Evolutionary conservation across 2,113 vertebrate genomes (phyloP), one percentile per base, ranked within the genome.

Genomic region (Clarias batrachus): DNA sequence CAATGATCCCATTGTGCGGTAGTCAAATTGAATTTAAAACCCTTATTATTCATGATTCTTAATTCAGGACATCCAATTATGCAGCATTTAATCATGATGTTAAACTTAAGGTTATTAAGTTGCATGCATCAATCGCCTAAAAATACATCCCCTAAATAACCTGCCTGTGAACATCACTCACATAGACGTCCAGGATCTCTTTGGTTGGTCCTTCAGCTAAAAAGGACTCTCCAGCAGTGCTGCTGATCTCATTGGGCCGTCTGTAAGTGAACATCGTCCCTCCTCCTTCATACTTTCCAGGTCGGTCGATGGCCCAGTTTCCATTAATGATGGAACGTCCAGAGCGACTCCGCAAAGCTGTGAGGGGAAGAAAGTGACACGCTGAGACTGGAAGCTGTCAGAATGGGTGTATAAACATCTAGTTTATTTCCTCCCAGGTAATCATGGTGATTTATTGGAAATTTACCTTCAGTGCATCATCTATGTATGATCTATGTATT

Each of bases 271-370:
- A 99, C 96, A 97, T 96, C 0, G 98, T 99, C 27, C 97, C 98
- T 27, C 94, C 98, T 0, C 97, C 98, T 84, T 99, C 97, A 0
- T 98, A 99, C 87, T 95, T 96, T 37, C 98, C 98, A 0, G 98
- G 98, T 3, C 97, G 95, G 84, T 99, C 97, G 63, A 99, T 99
- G 0, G 97, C 98, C 97, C 98, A 99, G 93, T 99, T 99, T 4
- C 98, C 97, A 0, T 98, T 99, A 92, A 98, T 97, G 93, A 98
- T 98, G 89, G 96, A 97, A 82, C 97, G 95, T 0, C 97, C 97
- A 0, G 97, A 97, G 65, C 96, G 96, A 88, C 96, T 98, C 83
- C 96, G 93, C 87, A 99, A 86, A 1, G 98, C 97, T 98, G 93
- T 57, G 17, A 6, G 57, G 57, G 19, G 12, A 66, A 48, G n/a